phyloP scores from a whole-genome alignment of 2,797 vertebrate species.

The Macropus fuliginosus region DNA sequence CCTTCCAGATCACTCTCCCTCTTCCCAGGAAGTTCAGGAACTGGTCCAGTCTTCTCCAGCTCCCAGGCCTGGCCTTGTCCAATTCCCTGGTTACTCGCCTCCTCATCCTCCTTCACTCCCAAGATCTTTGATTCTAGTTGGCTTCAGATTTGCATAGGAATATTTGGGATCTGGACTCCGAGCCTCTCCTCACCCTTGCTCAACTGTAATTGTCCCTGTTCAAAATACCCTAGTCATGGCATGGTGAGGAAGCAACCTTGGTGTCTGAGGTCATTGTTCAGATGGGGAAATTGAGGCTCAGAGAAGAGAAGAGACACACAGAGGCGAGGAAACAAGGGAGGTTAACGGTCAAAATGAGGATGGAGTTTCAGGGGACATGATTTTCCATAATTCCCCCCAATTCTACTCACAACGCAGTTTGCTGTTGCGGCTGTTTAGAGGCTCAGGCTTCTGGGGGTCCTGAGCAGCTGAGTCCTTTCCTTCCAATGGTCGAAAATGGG shows the following conservation, averaged over 20 bases:
- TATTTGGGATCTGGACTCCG: background rate
- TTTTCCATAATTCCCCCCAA: background rate
- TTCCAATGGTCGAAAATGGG: constrained; percentile 87
- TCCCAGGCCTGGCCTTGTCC: no score
- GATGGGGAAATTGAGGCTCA: background rate
- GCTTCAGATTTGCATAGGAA: background rate
- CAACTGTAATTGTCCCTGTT: background rate
- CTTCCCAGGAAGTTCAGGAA: background rate
- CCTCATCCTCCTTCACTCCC: background rate
- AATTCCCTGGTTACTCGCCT: background rate
- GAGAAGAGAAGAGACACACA: background rate
- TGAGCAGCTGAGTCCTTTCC: constrained; percentile 59
- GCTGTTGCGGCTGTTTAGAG: constrained; percentile 85
- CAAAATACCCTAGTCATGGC: background rate
- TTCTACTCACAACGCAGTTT: constrained; percentile 88
- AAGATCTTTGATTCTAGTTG: background rate
- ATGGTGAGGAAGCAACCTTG: background rate
- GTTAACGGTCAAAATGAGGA: background rate
- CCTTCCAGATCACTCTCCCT: no score
- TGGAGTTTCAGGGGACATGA: no score
- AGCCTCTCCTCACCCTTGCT: background rate
- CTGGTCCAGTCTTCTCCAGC: background rate
- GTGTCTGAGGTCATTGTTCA: background rate
- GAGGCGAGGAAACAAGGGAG: background rate
- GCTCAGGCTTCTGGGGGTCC: constrained; percentile 78